Percentiles rank a stretch among this genome's conserved stretches.
These are phyloP conservation scores for Netelia melanura DNA, from an alignment of 2,888 invertebrate genomes.

Conservation along the genomic window DNA sequence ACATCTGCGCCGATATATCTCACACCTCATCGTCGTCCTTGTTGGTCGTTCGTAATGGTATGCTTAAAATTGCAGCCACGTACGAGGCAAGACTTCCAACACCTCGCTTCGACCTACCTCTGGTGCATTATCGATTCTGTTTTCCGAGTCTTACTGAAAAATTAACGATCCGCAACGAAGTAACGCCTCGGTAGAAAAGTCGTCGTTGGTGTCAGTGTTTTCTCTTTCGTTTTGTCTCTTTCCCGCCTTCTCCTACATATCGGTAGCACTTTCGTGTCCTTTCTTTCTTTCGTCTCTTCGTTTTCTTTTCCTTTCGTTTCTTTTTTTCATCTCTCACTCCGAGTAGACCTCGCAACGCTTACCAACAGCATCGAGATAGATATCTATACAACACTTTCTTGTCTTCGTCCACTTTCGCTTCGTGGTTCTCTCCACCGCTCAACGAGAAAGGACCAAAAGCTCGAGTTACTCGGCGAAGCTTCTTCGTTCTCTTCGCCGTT, in stretches of 20 bases:
- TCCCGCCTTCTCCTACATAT: slow-evolving; percentile 30
- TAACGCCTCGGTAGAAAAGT: slow-evolving; percentile 52
- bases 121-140: slow-evolving; percentile 79
- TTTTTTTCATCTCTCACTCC: slow-evolving; percentile 28
- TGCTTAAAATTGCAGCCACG: slow-evolving; percentile 73
- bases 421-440: slow-evolving; percentile 24
- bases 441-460: slow-evolving; percentile 44
- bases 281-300: slow-evolving; percentile 24
- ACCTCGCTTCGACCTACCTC: slow-evolving; percentile 54
- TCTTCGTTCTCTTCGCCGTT: background rate
- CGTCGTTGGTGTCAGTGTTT: slow-evolving; percentile 22
- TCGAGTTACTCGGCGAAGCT: slow-evolving; percentile 56
- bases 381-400: slow-evolving; percentile 20
- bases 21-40: slow-evolving; percentile 18
- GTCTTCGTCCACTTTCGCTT: slow-evolving; percentile 35
- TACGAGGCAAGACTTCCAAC: slow-evolving; percentile 62
- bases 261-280: slow-evolving; percentile 9
- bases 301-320: slow-evolving; percentile 46
- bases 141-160: slow-evolving; percentile 77
- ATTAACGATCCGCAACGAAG: slow-evolving; percentile 73
- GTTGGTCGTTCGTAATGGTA: slow-evolving; percentile 30
- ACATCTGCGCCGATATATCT: slow-evolving; percentile 22
- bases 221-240: slow-evolving; percentile 55
- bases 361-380: slow-evolving; percentile 22
- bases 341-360: slow-evolving; percentile 8